These are phyloP conservation scores for Nilaparvata lugens DNA, from an alignment of 1,140 invertebrate genomes.

Conservation along the genomic window DNA sequence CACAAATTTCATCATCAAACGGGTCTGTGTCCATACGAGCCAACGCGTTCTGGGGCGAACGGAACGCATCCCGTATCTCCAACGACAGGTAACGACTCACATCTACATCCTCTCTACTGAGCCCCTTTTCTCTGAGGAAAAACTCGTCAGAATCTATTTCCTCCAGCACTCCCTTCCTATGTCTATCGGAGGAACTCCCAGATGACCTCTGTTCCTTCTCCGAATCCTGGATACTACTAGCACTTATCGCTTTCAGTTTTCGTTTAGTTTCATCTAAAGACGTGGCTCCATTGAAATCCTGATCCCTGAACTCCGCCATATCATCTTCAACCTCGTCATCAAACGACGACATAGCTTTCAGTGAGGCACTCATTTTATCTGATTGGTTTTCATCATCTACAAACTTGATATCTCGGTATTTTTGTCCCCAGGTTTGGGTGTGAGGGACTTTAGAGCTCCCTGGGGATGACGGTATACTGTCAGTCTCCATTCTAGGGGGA, in stretches of 20 bases:
- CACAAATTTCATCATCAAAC: conserved; percentile 27
- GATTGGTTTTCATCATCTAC: conserved; percentile 20
- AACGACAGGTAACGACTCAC: conserved; percentile 61
- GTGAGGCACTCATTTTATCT: conserved; percentile 16
- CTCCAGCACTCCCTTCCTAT: conserved; percentile 56
- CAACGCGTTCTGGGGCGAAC: conserved; percentile 50
- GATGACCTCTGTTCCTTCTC: conserved; percentile 41
- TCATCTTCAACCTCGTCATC: conserved; percentile 21
- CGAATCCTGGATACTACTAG: conserved; percentile 21
- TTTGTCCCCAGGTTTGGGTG: conserved; percentile 15
- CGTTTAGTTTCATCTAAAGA: conserved; percentile 13
- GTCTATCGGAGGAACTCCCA: conserved; percentile 40
- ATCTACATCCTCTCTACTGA: conserved; percentile 71
- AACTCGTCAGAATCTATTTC: conserved; percentile 81
- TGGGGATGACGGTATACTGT: conserved; percentile 17
- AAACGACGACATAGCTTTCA: conserved; percentile 4
- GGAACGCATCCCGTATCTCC: conserved; percentile 69
- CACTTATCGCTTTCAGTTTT: conserved; percentile 24
- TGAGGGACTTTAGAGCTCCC: conserved; percentile 12
- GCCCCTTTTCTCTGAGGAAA: conserved; percentile 65
- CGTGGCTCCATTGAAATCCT: conserved; percentile 22
- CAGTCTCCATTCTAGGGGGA: conserved; percentile 18
- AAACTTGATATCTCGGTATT: conserved; percentile 23
- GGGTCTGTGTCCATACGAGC: conserved; percentile 42
- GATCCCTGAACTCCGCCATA: conserved; percentile 22